Percentiles rank a stretch among this genome's conserved stretches.
Conservation (phyloP, 1,140 invertebrate genomes). For the Potamilus streckersoni region DNA sequence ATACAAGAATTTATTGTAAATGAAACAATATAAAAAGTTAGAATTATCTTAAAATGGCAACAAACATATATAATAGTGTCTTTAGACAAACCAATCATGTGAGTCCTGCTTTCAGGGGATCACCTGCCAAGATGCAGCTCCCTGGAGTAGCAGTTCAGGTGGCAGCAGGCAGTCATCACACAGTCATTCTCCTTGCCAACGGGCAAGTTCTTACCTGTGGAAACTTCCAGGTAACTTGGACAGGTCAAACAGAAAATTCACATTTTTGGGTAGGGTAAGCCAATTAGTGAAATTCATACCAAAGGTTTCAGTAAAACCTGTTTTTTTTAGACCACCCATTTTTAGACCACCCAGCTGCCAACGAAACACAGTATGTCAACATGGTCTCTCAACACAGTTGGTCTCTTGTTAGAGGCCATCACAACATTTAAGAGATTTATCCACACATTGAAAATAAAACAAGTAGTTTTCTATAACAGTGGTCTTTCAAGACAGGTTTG, state of each 20-base stretch:
- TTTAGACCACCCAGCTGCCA: background rate
- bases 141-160: conserved; percentile 76
- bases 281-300: too few relatives aligned
- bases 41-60: too few relatives aligned
- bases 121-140: conserved; percentile 79
- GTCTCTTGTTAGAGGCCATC: background rate
- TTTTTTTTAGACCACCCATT: background rate
- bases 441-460: too few relatives aligned
- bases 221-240: conserved; percentile 79
- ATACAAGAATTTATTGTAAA: too few relatives aligned
- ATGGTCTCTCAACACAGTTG: background rate
- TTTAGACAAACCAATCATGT: too few relatives aligned
- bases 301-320: too few relatives aligned
- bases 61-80: too few relatives aligned
- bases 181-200: conserved; percentile 87
- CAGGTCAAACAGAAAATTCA: background rate
- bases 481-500: too few relatives aligned
- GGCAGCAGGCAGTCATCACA: conserved; percentile 95
- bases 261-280: too few relatives aligned
- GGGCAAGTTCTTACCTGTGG: conserved; percentile 96
- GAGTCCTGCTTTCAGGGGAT: conserved; percentile 72
- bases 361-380: background rate
- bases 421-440: too few relatives aligned
- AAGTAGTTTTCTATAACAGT: too few relatives aligned
- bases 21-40: too few relatives aligned